These are phyloP conservation scores for Eidolon dupreanum DNA, from an alignment of 2,797 vertebrate genomes.

Conservation along the genomic window DNA sequence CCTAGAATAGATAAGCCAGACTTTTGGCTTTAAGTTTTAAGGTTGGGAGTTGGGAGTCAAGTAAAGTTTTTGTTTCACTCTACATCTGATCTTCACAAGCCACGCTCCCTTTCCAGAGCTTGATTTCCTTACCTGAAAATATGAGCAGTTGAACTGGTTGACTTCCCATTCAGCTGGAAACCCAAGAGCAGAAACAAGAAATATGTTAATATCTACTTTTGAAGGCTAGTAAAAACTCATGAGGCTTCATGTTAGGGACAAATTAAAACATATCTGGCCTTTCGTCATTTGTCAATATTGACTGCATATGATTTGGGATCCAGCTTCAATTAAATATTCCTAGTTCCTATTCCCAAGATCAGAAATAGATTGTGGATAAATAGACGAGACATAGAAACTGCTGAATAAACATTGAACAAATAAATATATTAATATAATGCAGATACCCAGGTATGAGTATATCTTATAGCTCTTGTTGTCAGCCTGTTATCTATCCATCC, in stretches of 20 bases:
- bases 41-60: not conserved
- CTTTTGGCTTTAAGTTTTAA: not conserved
- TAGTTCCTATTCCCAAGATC: not conserved
- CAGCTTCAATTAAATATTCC: not conserved
- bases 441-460: not conserved
- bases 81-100: not conserved
- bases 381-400: not conserved
- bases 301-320: not conserved
- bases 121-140: not conserved
- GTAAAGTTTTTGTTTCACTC: not conserved
- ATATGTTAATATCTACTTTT: not conserved
- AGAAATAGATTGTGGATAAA: not conserved
- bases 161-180: not conserved
- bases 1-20: not conserved
- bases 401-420: not conserved
- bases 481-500: not conserved
- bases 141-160: not conserved
- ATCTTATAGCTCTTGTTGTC: not conserved
- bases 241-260: not conserved
- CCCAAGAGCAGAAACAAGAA: not conserved
- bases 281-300: not conserved
- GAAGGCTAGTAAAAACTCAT: not conserved
- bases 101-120: not conserved
- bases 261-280: not conserved
- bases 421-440: not conserved